Percentiles rank a stretch among this genome's conserved stretches.
Conservation (phyloP, 2,113 vertebrate genomes). For the Pycnonotus jocosus region DNA sequence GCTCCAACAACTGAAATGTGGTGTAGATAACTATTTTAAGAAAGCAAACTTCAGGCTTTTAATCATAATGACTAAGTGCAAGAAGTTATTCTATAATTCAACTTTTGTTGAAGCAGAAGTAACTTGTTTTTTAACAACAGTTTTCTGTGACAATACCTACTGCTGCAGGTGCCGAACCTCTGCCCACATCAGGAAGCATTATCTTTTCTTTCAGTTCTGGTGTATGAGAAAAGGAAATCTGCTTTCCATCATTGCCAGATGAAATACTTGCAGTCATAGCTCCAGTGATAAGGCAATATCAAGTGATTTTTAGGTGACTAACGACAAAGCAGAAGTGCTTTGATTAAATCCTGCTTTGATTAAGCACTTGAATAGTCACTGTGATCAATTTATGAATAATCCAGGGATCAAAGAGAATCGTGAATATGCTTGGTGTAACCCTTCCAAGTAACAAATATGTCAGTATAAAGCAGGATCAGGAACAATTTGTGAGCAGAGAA, state of each 20-base stretch:
- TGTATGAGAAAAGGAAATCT: not conserved
- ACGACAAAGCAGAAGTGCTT: not conserved
- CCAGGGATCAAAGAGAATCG: not conserved
- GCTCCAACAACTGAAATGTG: not conserved
- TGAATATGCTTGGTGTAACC: not conserved
- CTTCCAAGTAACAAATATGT: not conserved
- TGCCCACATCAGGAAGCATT: not conserved
- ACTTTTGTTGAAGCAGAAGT: not conserved
- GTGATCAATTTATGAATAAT: slow-evolving; percentile 14
- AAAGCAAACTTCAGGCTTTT: not conserved
- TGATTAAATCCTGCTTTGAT: slow-evolving; percentile 36
- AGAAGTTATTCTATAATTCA: not conserved
- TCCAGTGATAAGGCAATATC: not conserved
- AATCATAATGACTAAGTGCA: not conserved
- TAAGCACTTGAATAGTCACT: not conserved
- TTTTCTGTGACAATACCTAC: not conserved
- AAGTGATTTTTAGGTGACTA: not conserved
- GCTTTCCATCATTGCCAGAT: not conserved
- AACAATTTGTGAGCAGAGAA: not conserved
- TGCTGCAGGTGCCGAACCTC: not conserved
- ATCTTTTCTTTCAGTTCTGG: not conserved
- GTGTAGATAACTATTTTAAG: not conserved
- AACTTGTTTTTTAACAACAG: not conserved
- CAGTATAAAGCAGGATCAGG: not conserved
- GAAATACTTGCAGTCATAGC: not conserved